Evolutionary conservation across 2,797 vertebrate genomes (phyloP).

Genomic region (Meda fulgida): DNA sequence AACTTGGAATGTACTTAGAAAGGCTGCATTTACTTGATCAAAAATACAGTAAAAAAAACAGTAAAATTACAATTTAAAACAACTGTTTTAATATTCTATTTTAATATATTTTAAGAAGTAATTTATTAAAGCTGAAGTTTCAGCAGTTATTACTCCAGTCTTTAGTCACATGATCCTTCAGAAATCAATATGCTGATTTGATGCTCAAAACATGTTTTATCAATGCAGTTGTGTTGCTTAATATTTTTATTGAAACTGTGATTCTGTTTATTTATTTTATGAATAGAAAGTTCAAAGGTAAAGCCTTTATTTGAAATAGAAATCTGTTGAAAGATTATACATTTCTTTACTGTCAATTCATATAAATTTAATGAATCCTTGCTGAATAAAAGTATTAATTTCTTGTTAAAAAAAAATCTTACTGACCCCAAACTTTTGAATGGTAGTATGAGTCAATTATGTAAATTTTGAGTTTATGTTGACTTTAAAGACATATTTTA

Average conservation of each 20-base stretch:
- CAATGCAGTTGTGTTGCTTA: background rate
- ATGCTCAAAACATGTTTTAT: background rate
- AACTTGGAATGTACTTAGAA: background rate
- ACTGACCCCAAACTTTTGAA: background rate
- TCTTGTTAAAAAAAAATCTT: no score
- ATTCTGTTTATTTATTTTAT: background rate
- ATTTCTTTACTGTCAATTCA: background rate
- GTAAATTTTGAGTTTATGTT: background rate
- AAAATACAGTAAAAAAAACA: background rate
- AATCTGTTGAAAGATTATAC: no score
- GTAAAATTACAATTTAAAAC: background rate
- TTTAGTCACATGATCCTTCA: background rate
- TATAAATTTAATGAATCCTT: no score
- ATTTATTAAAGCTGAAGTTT: background rate
- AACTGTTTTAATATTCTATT: no score
- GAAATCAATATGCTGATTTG: background rate
- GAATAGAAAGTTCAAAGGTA: background rate
- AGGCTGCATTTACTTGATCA: background rate
- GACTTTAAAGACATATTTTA: background rate
- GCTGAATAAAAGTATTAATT: background rate
- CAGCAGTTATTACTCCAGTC: background rate
- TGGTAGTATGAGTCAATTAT: background rate
- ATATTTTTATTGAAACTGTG: background rate
- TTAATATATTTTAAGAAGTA: no score
- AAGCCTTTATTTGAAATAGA: background rate